A percentile compares a stretch with the other conserved stretches of the same genome.
These are phyloP conservation scores for Chrysolina americana DNA, from an alignment of 2,888 invertebrate species.

Conservation along the genomic window DNA sequence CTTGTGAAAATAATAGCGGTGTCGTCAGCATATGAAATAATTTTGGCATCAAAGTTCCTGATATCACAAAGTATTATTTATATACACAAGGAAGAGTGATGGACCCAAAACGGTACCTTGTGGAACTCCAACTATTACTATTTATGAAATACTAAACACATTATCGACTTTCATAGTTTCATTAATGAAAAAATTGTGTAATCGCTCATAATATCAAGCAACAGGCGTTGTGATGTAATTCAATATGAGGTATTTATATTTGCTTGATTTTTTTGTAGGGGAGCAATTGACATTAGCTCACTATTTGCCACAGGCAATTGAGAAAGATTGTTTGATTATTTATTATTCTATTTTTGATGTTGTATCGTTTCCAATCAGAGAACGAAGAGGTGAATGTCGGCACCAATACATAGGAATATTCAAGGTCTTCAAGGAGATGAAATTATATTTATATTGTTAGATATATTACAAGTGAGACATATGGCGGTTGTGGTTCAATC, in stretches of 20 bases:
- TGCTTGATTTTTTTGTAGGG: no score
- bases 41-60: no score
- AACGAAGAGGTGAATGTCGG: constrained; percentile 2
- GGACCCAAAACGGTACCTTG: no score
- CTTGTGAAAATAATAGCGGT: no score
- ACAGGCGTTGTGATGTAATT: not conserved
- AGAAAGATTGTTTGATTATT: not conserved
- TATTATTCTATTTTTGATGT: not conserved
- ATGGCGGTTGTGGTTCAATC: not conserved
- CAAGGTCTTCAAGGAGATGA: not conserved
- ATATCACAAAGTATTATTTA: no score
- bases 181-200: not conserved
- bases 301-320: no score
- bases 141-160: no score
- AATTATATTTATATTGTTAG: not conserved
- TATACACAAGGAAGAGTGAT: no score
- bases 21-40: no score
- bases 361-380: not conserved
- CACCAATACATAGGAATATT: not conserved
- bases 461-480: not conserved
- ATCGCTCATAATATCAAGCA: not conserved
- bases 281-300: no score
- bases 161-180: not conserved
- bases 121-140: no score
- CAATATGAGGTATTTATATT: not conserved